Evolutionary conservation across 2,888 invertebrate species (phyloP), one percentile per base, ranked within the genome.

Genomic region (Heliothis peltigera): DNA sequence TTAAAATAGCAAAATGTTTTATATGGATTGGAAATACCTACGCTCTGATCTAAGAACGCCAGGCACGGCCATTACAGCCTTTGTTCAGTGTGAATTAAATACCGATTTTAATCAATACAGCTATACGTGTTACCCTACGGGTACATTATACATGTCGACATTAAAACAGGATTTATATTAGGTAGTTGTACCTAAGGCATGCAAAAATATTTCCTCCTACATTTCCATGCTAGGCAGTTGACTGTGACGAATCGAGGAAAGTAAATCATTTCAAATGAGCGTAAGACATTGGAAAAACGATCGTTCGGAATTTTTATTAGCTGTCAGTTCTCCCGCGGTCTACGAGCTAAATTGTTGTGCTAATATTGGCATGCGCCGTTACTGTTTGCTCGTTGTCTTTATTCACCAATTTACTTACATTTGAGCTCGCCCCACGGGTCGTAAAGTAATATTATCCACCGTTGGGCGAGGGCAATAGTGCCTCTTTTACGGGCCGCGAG

Each of bases 401-500:
- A 95, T 93, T 91, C 91, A 86, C 90, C 94, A 94, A 94, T 94
- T 94, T 94, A 94, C 92, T 93, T 91, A 93, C 91, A 92, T 92
- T 92, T 89, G 89, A 87, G 88, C 89, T 87, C 90, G 88, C 91
- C 92, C 92, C 92, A 88, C 87, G 91, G 89, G 88, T 91, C 92
- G 91, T 95, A 94, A 94, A 94, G 94, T 94, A 93, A 94, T 94
- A 94, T 94, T 93, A 94, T 91, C 92, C 92, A 89, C 88, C 90
- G 91, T 88, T 90, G 92, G 93, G 92, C 91, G 91, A 86, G 89
- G 92, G 93, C 92, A 93, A 92, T 93, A 94, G 93, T 94, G 94
- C 93, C 93, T 92, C 93, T 93, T 94, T 94, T 94, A 93, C 93
- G 93, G 93, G 93, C 93, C 93, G 92, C 93, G 92, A 91, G 93